These are phyloP conservation scores for Oscheius sp. DNA, from an alignment of 1,140 invertebrate genomes.

Conservation along the genomic window DNA sequence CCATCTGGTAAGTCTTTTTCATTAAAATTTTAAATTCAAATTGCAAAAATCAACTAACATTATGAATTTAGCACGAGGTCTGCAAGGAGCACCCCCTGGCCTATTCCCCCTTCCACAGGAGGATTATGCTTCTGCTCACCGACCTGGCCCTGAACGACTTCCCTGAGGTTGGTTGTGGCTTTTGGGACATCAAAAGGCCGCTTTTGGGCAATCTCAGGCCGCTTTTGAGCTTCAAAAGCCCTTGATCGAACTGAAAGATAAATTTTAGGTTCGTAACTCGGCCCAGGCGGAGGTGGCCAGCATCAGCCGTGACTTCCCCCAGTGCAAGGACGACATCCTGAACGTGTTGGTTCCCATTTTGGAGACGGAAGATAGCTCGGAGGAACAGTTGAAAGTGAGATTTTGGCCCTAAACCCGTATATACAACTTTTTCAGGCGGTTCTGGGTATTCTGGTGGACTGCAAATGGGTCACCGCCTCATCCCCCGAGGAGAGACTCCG, in stretches of 20 bases:
- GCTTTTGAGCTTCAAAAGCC: too few species aligned
- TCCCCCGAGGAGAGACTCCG: background rate
- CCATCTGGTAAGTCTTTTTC: background rate
- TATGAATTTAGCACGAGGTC: background rate
- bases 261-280: background rate
- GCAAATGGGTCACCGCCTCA: background rate
- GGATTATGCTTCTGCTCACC: background rate
- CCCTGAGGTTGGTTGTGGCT: background rate
- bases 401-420: too few species aligned
- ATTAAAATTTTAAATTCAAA: too few species aligned
- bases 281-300: background rate
- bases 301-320: background rate
- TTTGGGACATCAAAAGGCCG: background rate
- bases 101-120: background rate
- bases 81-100: background rate
- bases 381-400: background rate
- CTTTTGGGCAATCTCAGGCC: too few species aligned
- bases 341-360: background rate
- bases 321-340: background rate
- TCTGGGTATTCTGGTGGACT: background rate
- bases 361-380: background rate
- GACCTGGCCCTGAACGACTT: background rate
- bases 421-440: too few species aligned
- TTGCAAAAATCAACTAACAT: background rate
- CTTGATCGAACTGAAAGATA: too few species aligned